A percentile compares a stretch with the other conserved stretches of the same genome.
These are phyloP conservation scores for Pygoscelis antarcticus DNA, from an alignment of 2,113 vertebrate genomes.

Conservation along the genomic window DNA sequence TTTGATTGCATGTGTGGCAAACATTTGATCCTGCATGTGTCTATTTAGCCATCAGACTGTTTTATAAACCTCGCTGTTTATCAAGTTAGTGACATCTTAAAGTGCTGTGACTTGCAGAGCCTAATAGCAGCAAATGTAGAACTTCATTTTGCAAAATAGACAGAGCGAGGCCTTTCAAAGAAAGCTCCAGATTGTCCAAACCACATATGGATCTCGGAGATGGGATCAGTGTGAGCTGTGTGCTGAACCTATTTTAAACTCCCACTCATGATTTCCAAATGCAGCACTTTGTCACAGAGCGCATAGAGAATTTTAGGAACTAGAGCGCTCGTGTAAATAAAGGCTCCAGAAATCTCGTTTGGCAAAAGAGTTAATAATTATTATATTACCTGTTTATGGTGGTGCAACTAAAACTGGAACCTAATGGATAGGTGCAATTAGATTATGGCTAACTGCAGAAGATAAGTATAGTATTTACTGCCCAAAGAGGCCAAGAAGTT, in stretches of 20 bases:
- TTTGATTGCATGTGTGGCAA: slow-evolving; percentile 75
- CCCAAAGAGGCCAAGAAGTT: neutral
- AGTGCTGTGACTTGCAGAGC: neutral
- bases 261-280: slow-evolving; percentile 57
- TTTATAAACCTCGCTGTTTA: slow-evolving; percentile 58
- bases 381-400: neutral
- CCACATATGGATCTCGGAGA: slow-evolving; percentile 21
- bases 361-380: neutral
- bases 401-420: neutral
- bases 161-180: neutral
- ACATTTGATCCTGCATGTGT: slow-evolving; percentile 63
- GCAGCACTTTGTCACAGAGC: neutral
- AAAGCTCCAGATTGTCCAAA: slow-evolving; percentile 37
- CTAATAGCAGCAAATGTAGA: neutral
- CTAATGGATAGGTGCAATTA: neutral
- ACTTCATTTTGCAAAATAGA: neutral
- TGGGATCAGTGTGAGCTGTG: slow-evolving; percentile 42
- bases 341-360: neutral
- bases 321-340: neutral
- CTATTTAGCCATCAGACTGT: slow-evolving; percentile 54
- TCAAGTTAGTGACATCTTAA: slow-evolving; percentile 37
- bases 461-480: neutral
- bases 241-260: slow-evolving; percentile 48
- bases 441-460: neutral
- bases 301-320: neutral